These are phyloP conservation scores for Argynnis bischoffii DNA, from an alignment of 2,888 invertebrate genomes.

Conservation along the genomic window DNA sequence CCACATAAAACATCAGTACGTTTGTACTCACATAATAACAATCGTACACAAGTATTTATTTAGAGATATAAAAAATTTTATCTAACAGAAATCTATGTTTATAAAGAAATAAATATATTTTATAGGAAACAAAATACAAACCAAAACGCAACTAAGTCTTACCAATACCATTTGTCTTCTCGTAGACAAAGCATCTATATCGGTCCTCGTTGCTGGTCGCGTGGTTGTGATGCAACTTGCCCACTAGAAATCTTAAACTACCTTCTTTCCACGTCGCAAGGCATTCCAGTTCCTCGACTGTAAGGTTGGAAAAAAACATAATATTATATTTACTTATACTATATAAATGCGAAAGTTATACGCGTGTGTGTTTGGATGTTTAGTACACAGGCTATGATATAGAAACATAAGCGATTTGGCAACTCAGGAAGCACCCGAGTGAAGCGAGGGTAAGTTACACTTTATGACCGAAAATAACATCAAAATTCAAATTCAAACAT, in stretches of 20 bases:
- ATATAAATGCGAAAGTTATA: not conserved
- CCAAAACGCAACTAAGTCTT: slow-evolving; percentile 50
- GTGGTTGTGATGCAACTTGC: slow-evolving; percentile 93
- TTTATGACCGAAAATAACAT: too few relatives aligned
- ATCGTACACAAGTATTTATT: too few relatives aligned
- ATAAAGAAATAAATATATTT: not conserved
- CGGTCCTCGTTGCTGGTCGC: slow-evolving; percentile 95
- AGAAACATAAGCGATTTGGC: too few relatives aligned
- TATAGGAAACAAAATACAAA: slow-evolving; percentile 29
- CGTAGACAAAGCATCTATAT: slow-evolving; percentile 97
- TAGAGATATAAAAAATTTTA: not conserved
- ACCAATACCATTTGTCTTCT: slow-evolving; percentile 87
- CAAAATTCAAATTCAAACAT: too few relatives aligned
- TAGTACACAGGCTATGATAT: too few relatives aligned
- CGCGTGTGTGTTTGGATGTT: too few relatives aligned
- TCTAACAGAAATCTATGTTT: not conserved
- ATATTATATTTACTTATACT: too few relatives aligned
- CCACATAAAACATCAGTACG: too few relatives aligned
- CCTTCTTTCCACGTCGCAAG: slow-evolving; percentile 97
- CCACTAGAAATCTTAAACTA: slow-evolving; percentile 94
- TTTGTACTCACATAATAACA: too few relatives aligned
- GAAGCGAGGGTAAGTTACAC: too few relatives aligned
- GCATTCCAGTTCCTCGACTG: slow-evolving; percentile 95
- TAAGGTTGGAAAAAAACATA: not conserved
- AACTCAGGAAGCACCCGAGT: too few relatives aligned